Percentiles rank a stretch among this genome's conserved stretches.
These are phyloP conservation scores for Leucoraja erinaceus DNA, from an alignment of 2,113 vertebrate genomes.

Conservation along the genomic window DNA sequence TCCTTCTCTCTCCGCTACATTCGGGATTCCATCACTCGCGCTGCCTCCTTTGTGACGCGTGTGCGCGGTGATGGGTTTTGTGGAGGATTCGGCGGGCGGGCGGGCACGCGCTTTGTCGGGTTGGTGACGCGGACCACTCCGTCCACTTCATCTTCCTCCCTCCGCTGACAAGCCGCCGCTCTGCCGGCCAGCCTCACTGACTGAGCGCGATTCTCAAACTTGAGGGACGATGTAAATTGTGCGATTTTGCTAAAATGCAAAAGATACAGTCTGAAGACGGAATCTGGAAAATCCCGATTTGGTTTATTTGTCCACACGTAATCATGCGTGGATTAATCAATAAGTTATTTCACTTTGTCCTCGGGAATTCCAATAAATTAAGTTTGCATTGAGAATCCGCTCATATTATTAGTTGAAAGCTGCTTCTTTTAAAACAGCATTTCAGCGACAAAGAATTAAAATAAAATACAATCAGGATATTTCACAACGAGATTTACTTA, in stretches of 20 bases:
- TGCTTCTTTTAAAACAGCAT: neutral
- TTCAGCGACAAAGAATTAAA: no score
- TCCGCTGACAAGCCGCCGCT: no score
- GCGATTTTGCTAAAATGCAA: neutral
- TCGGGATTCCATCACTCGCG: slow-evolving; percentile 28
- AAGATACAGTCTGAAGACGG: no score
- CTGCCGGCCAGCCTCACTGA: neutral
- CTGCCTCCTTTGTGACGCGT: neutral
- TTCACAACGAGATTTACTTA: neutral
- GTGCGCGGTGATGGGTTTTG: neutral
- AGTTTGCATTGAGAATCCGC: neutral
- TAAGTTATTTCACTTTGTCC: neutral
- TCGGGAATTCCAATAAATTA: neutral
- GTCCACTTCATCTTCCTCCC: no score
- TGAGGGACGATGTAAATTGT: neutral
- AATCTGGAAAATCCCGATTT: neutral
- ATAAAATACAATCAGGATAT: neutral
- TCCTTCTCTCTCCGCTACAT: neutral
- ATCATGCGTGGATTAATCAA: neutral
- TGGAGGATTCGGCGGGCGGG: no score
- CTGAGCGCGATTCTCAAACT: neutral
- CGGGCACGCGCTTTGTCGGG: neutral
- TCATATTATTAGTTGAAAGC: neutral
- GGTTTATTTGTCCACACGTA: no score
- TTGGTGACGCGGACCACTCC: neutral